Evolutionary conservation across 2,888 invertebrate genomes (phyloP), one percentile per base, ranked within the genome.

Genomic region (Seladonia tumulorum): DNA sequence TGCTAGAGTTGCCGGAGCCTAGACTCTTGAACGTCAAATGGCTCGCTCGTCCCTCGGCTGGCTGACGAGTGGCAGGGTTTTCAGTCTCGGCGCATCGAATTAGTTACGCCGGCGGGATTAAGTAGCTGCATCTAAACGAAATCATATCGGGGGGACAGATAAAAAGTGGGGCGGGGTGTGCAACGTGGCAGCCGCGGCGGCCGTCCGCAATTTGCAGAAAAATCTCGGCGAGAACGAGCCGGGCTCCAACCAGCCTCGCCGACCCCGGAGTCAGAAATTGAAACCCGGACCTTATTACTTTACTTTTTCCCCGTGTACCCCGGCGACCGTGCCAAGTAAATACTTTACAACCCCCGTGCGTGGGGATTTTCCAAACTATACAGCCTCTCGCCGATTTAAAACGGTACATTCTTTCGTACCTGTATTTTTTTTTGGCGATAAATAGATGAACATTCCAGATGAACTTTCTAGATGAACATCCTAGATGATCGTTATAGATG

Each of bases 71-170:
- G 57, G 42, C 29, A 53, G 29, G n/a, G 47, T n/a, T 39, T 25
- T 35, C 47, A 29, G 81, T 81, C 79, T 53, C 81, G 79, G 68
- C 45, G 25, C 81, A 39, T 45, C 74, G 76, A 80, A 78, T 85
- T 81, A 85, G 63, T 84, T 71, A 70, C 75, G 66, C 80, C 66
- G 47, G 42, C 47, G 78, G 74, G 81, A 81, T 85, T 79, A 79
- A 85, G 73, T 81, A 86, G 72, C 75, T 60, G 63, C 22, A 57
- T 45, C 76, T 79, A 76, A 85, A 85, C 79, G 79, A 85, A 76
- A 85, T 85, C 86, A 78, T 66, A 57, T 47, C 77, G 71, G 39
- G 16, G 74, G 49, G 25, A 47, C 53, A 74, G 72, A 74, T 77
- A 70, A 81, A 78, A 81, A 80, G 76, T 77, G 66, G 75, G 49